Evolutionary conservation across 1,140 invertebrate genomes (phyloP), one percentile per base, ranked within the genome.

Genomic region (Caenorhabditis inopinata): DNA sequence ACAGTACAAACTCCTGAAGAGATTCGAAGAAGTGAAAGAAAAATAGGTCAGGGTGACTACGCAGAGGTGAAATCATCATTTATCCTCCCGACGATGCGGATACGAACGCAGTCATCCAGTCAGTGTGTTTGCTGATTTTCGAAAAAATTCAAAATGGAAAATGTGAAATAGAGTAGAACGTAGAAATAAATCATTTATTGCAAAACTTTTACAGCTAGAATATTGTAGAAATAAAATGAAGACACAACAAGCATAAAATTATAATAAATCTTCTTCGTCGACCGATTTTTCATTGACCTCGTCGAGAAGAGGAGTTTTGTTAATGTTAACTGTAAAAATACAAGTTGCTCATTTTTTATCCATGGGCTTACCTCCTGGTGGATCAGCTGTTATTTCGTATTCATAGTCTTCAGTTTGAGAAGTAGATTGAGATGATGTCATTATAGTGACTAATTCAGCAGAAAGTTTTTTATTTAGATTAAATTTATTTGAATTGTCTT

Each of bases 31-130:
- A 32, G 58, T 68, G 23, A 68, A 68, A 68, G 58, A 29, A 68
- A 68, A 68, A 68, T 68, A 68, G 58, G 58, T 68, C 58, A 68
- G 58, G 58, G 58, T 68, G 58, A 68, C 58, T 18, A 58, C 12
- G 47, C n/a, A n/a, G 46, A 23, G 48, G 27, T 51, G 21, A 25
- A 58, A 21, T 12, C 32, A 14, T 68, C 32, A 4, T 27, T 18
- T 29, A 14, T 16, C 53, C 32, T 68, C 58, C 58, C 58, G 58
- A 68, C 58, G 12, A 68, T 29, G 58, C 58, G 58, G 32, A 58
- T 58, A 58, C 51, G n/a, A 16, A 32, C 58, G 58, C 32, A 68
- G 12, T 18, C 27, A 25, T 68, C n/a, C 58, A 42, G 23, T 42
- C 32, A 38, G 58, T 32, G n/a, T 68, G 35, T 68, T 68, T 68